These are phyloP conservation scores for Stegophylla sp. DNA, from an alignment of 2,888 invertebrate species.

Conservation along the genomic window DNA sequence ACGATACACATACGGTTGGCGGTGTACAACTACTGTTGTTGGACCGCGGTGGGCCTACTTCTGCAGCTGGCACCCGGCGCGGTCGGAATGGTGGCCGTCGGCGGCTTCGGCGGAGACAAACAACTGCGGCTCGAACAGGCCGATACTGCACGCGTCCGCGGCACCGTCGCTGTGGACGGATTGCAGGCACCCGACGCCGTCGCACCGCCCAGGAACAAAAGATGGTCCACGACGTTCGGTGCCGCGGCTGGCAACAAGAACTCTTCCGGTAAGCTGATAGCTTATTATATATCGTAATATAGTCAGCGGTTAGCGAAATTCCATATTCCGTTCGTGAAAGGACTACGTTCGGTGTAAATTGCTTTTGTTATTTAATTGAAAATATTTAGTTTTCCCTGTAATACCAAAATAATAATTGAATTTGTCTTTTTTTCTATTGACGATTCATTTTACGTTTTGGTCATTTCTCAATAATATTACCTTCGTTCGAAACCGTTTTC, in stretches of 20 bases:
- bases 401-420: too few species aligned
- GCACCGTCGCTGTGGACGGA: not conserved
- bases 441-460: too few species aligned
- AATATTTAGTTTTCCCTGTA: too few species aligned
- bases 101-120: not conserved
- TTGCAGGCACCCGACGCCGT: not conserved
- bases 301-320: too few species aligned
- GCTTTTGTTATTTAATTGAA: too few species aligned
- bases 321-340: too few species aligned
- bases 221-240: constrained; percentile 60
- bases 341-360: too few species aligned
- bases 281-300: too few species aligned
- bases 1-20: not conserved
- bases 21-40: constrained; percentile 24
- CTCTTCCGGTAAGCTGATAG: constrained; percentile 37
- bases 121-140: not conserved
- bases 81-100: not conserved
- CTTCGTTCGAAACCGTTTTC: too few species aligned
- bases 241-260: constrained; percentile 39
- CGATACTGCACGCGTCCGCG: not conserved
- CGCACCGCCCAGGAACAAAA: constrained; percentile 52
- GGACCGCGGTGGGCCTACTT: not conserved
- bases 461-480: too few species aligned
- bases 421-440: too few species aligned
- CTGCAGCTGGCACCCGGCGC: not conserved